Evolutionary conservation across 2,888 invertebrate species (phyloP), one percentile per base, ranked within the genome.

Genomic region (Ectemnius continuus): DNA sequence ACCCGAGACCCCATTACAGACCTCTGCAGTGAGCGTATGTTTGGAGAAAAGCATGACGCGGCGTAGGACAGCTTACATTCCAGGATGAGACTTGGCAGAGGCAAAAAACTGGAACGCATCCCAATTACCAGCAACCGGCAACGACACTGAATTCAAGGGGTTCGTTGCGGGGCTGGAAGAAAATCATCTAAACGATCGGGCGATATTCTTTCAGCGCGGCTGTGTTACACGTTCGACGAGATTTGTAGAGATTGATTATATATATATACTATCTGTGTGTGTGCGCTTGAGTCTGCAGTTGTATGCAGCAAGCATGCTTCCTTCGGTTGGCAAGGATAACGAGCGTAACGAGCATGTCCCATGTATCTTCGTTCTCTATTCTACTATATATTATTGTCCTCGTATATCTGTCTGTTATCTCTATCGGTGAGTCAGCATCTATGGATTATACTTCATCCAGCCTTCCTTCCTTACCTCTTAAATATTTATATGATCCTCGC

Each of bases 91-190:
- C 78, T 84, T 81, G 81, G 78, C 79, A 79, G 75, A 75, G 72
- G 75, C 46, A 61, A 73, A 73, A 77, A 85, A 84, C 73, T 80
- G 75, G 76, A 80, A 79, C 79, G 76, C 76, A 81, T 81, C 70
- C 72, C 82, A 84, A 84, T 85, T 85, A 85, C 85, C 75, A 67
- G 62, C 69, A 66, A 63, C 58, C 67, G 67, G 63, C 67, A 26
- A 67, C 61, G 63, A 59, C 62, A 75, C 67, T 52, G 67, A 63
- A 66, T 63, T 67, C 68, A 81, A 76, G 66, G 65, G 74, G 73
- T 74, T 73, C 60, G 63, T 63, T 36, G 70, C 28, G 70, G 46
- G 28, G 64, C 48, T n/a, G 46, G 56, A 13, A 56, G 65, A 61
- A 20, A 71, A 72, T 73, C 57, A 48, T 70, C 61, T 23, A 3